These are phyloP conservation scores for Sarcophaga subvicina DNA, from an alignment of 2,888 invertebrate genomes.

Conservation along the genomic window DNA sequence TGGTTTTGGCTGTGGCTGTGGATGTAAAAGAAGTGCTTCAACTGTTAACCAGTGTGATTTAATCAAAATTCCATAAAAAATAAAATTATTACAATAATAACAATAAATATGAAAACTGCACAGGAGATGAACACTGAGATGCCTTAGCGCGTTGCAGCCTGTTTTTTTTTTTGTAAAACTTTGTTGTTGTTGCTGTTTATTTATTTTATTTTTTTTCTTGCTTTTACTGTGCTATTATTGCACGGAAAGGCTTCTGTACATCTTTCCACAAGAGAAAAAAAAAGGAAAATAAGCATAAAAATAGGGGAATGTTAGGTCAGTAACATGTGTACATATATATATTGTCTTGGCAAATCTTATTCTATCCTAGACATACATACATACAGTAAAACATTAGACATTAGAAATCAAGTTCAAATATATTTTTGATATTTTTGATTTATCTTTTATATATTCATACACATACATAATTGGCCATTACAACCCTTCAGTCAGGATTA, in stretches of 20 bases:
- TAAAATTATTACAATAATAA: constrained; percentile 70
- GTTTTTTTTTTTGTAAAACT: constrained; percentile 22
- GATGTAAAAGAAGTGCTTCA: constrained; percentile 28
- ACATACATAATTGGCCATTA: no score
- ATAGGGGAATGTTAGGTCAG: constrained; percentile 37
- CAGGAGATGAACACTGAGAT: constrained; percentile 61
- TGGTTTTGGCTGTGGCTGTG: neutral
- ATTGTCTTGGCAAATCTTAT: neutral
- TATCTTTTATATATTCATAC: neutral
- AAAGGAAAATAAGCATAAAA: neutral
- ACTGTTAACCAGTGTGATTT: constrained; percentile 68
- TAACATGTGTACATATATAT: neutral
- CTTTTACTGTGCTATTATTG: constrained; percentile 41
- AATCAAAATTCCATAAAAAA: constrained; percentile 71
- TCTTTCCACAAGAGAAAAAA: neutral
- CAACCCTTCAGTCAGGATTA: no score
- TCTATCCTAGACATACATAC: no score
- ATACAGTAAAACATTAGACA: no score
- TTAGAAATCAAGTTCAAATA: no score
- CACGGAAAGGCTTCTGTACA: constrained; percentile 58
- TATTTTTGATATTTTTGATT: neutral
- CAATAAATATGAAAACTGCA: constrained; percentile 68
- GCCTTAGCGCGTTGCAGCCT: constrained; percentile 49
- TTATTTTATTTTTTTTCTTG: constrained; percentile 24
- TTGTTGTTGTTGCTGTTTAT: constrained; percentile 33